These are phyloP conservation scores for Spinus pinus DNA, from an alignment of 2,797 vertebrate species.

Conservation along the genomic window DNA sequence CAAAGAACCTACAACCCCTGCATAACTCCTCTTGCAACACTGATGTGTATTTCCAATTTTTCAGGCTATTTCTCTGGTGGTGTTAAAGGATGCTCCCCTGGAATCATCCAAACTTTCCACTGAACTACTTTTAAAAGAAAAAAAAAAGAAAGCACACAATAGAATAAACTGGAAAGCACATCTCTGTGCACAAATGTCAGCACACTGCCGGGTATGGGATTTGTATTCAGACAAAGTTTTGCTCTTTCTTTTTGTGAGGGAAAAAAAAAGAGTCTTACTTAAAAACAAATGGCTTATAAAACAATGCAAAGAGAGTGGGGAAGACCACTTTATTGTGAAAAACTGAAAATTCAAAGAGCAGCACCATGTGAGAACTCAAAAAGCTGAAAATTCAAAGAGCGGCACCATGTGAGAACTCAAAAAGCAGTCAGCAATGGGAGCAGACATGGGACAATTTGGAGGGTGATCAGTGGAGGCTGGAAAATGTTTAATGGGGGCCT, in stretches of 20 bases:
- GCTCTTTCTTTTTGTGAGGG: constrained; percentile 30
- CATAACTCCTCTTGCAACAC: neutral
- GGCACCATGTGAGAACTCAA: constrained; percentile 2
- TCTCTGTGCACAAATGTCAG: constrained; percentile 61
- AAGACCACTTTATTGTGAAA: constrained; percentile 57
- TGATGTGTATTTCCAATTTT: constrained; percentile 9
- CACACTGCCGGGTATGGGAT: constrained; percentile 43
- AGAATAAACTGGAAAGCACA: constrained; percentile 56
- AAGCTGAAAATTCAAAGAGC: constrained; percentile 35
- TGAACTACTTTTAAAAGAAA: neutral
- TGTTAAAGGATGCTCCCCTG: neutral
- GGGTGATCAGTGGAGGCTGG: neutral
- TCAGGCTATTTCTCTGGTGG: constrained; percentile 29
- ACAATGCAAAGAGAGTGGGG: constrained; percentile 50
- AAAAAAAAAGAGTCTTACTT: constrained; percentile 15
- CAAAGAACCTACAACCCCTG: neutral
- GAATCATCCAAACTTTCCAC: constrained; percentile 46
- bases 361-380: neutral
- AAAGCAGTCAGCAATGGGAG: neutral
- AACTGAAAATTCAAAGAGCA: constrained; percentile 44
- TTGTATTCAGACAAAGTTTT: constrained; percentile 62
- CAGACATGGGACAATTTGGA: neutral
- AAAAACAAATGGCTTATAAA: constrained; percentile 62
- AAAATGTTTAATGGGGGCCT: neutral
- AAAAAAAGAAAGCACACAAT: constrained; percentile 16